Base-by-base conservation (phyloP, 2,113 vertebrate species). In the Zeus faber region DNA sequence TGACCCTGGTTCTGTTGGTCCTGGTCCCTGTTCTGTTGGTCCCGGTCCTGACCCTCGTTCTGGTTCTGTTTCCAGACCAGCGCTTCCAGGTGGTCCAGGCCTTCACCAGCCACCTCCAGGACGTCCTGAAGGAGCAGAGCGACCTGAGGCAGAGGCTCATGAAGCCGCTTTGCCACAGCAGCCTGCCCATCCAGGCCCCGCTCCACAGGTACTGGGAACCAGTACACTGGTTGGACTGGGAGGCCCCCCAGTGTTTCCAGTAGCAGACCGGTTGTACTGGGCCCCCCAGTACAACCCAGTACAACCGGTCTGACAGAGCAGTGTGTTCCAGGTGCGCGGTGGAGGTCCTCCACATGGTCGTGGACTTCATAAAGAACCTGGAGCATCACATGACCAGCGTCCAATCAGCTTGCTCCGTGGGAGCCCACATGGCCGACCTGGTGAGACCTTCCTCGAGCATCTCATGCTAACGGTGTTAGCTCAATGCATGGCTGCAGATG, bases 71-170 rank as follows among this genome's bases (percentile, higher is more conserved):
- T 44, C 2, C 68, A 98, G 95, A 67, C 65, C 41, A 84, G 48
- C 92, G 91, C 69, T 92, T 86, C 1, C 58, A 91, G 3, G 54
- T 51, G 48, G 52, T 98, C 40, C 91, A 98, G 87, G 75, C 58
- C 63, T 91, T 96, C 72, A 92, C 89, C 21, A 79, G 29, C 16
- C 96, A 98, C 68, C 82, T 98, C 76, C 92, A 95, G 85, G 76
- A 88, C 0, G 37, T 97, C 6, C 68, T 98, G 52, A 92, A 89
- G 62, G 87, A 94, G 31, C 91, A 94, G 82, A 85, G 54, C 1
- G 21, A 63, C 39, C 88, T 98, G 47, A 86, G 87, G 21, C 92
- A 92, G 79, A 92, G 89, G 54, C 76, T 98, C 60, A 67, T 91
- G 72, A 92, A 82, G 49, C 91, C 92, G 10, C 67, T 82, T 39